Percentiles rank a stretch among this genome's conserved stretches.
phyloP scores from a whole-genome alignment of 2,113 vertebrate species.

The Calidris pygmaea region DNA sequence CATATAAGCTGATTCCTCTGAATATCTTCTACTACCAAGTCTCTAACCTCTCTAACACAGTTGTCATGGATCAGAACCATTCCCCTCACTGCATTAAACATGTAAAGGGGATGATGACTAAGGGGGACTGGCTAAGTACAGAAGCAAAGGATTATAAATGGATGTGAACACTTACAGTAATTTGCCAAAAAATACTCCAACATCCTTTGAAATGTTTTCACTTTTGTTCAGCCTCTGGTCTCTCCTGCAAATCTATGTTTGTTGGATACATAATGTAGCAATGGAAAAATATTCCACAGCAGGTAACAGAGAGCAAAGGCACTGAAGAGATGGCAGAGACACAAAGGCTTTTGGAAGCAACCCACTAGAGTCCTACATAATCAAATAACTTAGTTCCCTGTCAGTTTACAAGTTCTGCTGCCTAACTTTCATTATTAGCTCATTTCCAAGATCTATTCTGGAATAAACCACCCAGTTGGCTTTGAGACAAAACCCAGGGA shows the following conservation, averaged over 20 bases:
- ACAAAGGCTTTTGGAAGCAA: not conserved
- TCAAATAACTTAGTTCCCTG: not conserved
- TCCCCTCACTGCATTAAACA: not conserved
- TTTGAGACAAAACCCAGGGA: not conserved
- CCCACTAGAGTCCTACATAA: not conserved
- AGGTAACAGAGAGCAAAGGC: not conserved
- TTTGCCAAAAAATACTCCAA: not conserved
- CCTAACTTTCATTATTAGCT: not conserved
- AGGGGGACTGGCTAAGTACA: not conserved
- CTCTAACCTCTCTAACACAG: accelerated
- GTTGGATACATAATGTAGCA: not conserved
- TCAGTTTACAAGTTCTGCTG: not conserved
- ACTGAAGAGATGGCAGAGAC: not conserved
- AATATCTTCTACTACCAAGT: not conserved
- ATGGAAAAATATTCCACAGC: not conserved
- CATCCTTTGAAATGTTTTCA: not conserved
- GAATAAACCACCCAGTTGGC: not conserved
- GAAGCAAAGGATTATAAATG: not conserved
- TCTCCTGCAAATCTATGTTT: not conserved
- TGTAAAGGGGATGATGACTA: not conserved
- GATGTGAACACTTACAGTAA: not conserved
- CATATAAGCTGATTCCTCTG: not conserved
- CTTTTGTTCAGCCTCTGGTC: not conserved
- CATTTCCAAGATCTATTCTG: not conserved
- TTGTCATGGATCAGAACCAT: not conserved